These are phyloP conservation scores for Nebria brevicollis DNA, from an alignment of 2,888 invertebrate genomes.

Conservation along the genomic window DNA sequence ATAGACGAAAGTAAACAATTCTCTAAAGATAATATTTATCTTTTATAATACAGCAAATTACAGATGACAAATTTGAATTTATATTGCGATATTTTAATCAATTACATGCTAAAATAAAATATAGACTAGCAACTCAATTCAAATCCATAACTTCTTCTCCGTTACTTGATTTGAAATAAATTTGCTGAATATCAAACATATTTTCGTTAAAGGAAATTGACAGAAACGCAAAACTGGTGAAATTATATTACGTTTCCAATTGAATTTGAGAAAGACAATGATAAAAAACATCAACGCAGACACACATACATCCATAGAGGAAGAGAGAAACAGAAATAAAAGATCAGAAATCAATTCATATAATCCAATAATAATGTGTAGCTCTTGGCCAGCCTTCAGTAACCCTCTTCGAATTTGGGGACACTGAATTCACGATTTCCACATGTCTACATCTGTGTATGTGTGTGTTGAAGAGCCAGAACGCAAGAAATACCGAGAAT, in stretches of 20 bases:
- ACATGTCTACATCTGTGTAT: background rate
- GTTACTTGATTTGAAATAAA: background rate
- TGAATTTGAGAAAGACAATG: background rate
- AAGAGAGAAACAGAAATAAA: background rate
- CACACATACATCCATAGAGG: background rate
- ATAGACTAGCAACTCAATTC: too few species aligned
- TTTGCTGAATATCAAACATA: background rate
- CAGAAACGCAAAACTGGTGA: background rate
- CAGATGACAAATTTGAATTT: background rate
- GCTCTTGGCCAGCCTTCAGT: background rate
- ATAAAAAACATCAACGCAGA: background rate
- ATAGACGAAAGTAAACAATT: background rate
- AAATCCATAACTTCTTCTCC: too few species aligned
- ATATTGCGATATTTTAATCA: too few species aligned
- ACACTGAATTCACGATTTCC: background rate
- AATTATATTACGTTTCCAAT: background rate
- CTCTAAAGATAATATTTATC: background rate
- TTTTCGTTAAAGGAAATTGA: background rate
- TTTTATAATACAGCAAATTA: background rate
- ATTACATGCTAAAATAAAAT: too few species aligned
- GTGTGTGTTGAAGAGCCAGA: slow-evolving; percentile 5
- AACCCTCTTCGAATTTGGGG: background rate
- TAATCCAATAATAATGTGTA: slow-evolving; percentile 33
- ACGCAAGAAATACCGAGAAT: slow-evolving; percentile 14
- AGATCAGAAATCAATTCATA: slow-evolving; percentile 37